Evolutionary conservation across 2,888 invertebrate species (phyloP).

Genomic region (Pheosia gnoma): DNA sequence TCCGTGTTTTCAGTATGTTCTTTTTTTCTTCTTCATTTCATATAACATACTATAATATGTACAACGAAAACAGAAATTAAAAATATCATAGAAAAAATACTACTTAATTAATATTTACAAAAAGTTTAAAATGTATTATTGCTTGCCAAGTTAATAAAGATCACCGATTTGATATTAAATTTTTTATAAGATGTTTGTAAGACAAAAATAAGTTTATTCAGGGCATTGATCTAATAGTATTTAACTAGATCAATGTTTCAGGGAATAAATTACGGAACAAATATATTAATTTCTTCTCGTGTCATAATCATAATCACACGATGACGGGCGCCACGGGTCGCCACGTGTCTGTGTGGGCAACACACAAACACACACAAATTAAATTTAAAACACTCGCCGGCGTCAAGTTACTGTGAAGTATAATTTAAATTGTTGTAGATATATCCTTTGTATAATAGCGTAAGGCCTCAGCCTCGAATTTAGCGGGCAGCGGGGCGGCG

Average conservation of each 20-base stretch:
- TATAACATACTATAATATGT: no score
- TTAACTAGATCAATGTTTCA: background rate
- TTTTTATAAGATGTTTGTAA: no score
- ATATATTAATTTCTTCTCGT: background rate
- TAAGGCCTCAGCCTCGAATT: background rate
- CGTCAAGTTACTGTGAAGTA: conserved; percentile 2
- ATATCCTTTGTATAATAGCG: background rate
- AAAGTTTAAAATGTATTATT: no score
- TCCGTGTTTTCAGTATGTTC: no score
- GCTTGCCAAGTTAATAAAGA: no score
- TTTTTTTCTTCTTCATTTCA: no score
- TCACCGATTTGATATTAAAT: no score
- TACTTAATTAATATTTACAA: no score
- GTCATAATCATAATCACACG: conserved; percentile 31
- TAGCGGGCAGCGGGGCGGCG: no score
- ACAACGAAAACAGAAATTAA: no score
- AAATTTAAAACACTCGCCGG: conserved; percentile 19
- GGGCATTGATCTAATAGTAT: background rate
- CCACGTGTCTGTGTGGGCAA: conserved; percentile 47
- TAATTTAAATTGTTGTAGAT: conserved; percentile 2
- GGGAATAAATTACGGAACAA: background rate
- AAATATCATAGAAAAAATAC: no score
- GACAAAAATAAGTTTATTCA: no score
- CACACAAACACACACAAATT: conserved; percentile 48
- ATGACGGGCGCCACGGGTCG: conserved; percentile 50